These are phyloP conservation scores for Pseudochirops cupreus DNA, from an alignment of 2,797 vertebrate species.

Conservation along the genomic window DNA sequence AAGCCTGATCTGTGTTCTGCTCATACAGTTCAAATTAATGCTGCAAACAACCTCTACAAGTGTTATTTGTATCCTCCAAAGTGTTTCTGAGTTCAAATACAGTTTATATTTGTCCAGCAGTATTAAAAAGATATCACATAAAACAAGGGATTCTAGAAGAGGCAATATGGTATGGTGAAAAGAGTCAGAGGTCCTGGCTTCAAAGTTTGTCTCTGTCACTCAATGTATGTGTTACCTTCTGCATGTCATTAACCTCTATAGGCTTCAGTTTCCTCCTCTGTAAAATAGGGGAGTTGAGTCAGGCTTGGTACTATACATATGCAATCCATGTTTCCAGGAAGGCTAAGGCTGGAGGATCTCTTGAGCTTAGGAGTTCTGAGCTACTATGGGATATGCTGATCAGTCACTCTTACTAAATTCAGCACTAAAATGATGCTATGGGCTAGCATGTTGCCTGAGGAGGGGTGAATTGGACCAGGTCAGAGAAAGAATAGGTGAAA, in stretches of 20 bases:
- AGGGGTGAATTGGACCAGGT: neutral
- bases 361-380: neutral
- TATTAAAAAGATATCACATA: neutral
- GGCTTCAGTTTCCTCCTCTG: neutral
- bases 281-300: neutral
- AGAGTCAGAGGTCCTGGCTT: neutral
- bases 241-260: neutral
- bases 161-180: neutral
- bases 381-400: neutral
- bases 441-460: neutral
- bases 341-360: neutral
- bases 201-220: neutral
- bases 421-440: neutral
- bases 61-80: slow-evolving; percentile 13
- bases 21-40: slow-evolving; percentile 50
- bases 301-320: neutral
- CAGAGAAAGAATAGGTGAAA: neutral
- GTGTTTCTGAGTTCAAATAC: neutral
- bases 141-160: neutral
- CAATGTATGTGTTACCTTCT: neutral
- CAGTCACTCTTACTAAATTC: neutral
- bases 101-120: slow-evolving; percentile 31
- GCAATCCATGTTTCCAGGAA: neutral
- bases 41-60: slow-evolving; percentile 52
- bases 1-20: neutral